Conservation (phyloP, 2,797 vertebrate species). For the Hyperoplus immaculatus region DNA sequence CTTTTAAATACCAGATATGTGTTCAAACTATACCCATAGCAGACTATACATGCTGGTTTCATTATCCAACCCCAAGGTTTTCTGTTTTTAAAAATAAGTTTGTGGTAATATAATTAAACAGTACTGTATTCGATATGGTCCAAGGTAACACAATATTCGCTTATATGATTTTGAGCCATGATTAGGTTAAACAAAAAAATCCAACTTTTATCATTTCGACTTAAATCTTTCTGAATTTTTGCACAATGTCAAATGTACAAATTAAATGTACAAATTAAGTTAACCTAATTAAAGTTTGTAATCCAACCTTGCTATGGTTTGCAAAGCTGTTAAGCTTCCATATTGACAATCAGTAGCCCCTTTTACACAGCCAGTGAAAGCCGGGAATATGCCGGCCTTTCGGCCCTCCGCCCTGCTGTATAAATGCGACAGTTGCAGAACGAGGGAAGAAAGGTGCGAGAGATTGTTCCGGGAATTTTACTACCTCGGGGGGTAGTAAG, state of each 20-base stretch:
- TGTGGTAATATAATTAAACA: neutral
- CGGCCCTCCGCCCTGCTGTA: no score
- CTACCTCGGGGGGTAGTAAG: no score
- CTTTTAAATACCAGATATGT: neutral
- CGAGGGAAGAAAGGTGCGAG: no score
- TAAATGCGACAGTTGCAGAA: no score
- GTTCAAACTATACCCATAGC: neutral
- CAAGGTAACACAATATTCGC: neutral
- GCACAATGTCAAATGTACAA: neutral
- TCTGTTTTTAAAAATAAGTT: neutral
- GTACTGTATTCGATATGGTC: neutral
- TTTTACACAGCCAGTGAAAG: no score
- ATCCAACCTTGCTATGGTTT: neutral
- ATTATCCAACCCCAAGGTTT: neutral
- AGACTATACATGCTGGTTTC: no score
- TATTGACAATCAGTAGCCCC: no score
- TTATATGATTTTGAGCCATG: neutral
- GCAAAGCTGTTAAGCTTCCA: neutral
- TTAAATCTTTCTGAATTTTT: neutral
- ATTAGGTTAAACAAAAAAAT: neutral
- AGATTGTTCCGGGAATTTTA: no score
- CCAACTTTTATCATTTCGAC: neutral
- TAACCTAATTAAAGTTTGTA: no score
- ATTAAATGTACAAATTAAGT: neutral
- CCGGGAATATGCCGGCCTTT: no score